Evolutionary conservation across 2,888 invertebrate species (phyloP).

Genomic region (Epiperipatus broadwayi): DNA sequence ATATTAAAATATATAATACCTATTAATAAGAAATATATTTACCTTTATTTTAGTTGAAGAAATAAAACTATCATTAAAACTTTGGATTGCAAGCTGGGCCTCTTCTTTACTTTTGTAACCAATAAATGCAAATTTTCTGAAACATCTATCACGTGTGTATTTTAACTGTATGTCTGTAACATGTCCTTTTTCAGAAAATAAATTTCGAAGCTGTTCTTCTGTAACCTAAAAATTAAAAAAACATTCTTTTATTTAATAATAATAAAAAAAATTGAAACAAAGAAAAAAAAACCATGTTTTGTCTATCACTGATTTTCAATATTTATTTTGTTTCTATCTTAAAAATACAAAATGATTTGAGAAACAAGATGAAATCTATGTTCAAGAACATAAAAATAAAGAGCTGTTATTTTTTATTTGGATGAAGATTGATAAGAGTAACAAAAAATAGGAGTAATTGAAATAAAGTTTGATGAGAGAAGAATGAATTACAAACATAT

Average conservation of each 20-base stretch:
- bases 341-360: too few species aligned
- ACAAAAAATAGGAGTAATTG: too few species aligned
- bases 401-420: too few species aligned
- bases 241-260: neutral
- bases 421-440: too few species aligned
- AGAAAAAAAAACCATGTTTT: conserved; percentile 20
- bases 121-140: conserved; percentile 79
- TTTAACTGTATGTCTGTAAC: conserved; percentile 87
- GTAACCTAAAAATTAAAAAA: conserved; percentile 42
- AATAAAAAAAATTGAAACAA: neutral
- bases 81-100: conserved; percentile 51
- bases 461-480: too few species aligned
- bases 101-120: conserved; percentile 65
- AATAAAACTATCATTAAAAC: conserved; percentile 65
- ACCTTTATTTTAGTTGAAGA: conserved; percentile 57
- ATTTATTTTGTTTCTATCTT: too few species aligned
- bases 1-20: neutral
- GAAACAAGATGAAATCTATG: too few species aligned
- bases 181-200: conserved; percentile 56
- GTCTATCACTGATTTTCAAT: too few species aligned
- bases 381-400: too few species aligned
- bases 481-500: too few species aligned
- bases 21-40: too few species aligned
- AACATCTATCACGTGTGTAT: conserved; percentile 72
- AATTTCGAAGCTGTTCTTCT: conserved; percentile 48